Evolutionary conservation across 2,113 vertebrate genomes (phyloP).

Genomic region (Hippocampus guttulatus): DNA sequence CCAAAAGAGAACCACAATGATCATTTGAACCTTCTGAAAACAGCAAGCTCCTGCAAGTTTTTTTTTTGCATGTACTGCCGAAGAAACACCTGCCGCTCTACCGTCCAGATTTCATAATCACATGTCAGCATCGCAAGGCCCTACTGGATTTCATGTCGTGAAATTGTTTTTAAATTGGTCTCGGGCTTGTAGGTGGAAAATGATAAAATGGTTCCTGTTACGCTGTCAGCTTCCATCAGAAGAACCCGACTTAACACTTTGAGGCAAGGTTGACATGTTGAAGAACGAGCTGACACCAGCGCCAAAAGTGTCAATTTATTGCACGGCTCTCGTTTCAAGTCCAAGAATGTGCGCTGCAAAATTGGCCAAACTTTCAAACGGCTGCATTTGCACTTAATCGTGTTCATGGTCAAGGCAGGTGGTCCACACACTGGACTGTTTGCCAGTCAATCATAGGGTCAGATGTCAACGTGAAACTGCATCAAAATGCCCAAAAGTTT

Average conservation of each 20-base stretch:
- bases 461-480: not conserved
- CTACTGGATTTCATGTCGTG: not conserved
- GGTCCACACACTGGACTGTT: not conserved
- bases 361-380: not conserved
- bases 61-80: not conserved
- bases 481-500: not conserved
- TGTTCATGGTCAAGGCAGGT: not conserved
- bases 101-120: not conserved
- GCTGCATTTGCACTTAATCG: not conserved
- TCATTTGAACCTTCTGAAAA: not conserved
- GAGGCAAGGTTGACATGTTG: slow-evolving; percentile 2
- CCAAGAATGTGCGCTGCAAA: not conserved
- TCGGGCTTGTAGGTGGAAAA: not conserved
- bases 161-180: slow-evolving; percentile 6
- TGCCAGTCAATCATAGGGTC: not conserved
- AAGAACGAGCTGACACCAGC: not conserved
- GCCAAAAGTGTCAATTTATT: slow-evolving; percentile 4
- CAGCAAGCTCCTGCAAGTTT: not conserved
- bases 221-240: slow-evolving; percentile 1
- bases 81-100: not conserved
- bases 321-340: not conserved
- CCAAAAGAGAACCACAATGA: not conserved
- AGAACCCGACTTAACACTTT: not conserved
- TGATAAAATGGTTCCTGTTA: slow-evolving; percentile 1
- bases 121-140: not conserved